phyloP scores from a whole-genome alignment of 2,113 vertebrate genomes.

The Cairina moschata region DNA sequence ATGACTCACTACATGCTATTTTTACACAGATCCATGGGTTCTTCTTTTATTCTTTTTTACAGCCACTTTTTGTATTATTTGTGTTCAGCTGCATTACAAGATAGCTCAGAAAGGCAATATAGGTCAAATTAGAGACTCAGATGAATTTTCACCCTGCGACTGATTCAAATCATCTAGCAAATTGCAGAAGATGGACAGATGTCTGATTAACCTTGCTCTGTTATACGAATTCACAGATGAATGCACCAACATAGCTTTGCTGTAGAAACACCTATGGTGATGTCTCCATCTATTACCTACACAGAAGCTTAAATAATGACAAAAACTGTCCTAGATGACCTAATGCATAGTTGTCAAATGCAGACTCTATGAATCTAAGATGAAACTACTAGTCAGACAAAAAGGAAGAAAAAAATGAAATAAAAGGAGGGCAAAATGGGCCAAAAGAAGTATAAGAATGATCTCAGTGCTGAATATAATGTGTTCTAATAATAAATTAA shows the following conservation, averaged over 20 bases:
- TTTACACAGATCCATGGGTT: background rate
- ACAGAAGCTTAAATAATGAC: background rate
- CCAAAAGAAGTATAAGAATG: background rate
- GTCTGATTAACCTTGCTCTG: background rate
- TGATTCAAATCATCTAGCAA: background rate
- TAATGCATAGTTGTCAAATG: background rate
- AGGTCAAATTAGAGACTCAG: background rate
- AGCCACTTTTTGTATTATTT: background rate
- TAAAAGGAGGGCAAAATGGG: slow-evolving; percentile 15
- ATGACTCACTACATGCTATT: slow-evolving; percentile 24
- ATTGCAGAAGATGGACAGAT: background rate
- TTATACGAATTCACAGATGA: background rate
- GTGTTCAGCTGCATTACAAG: background rate
- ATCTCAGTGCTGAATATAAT: background rate
- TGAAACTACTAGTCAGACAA: background rate
- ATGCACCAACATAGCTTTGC: accelerated
- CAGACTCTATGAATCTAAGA: background rate
- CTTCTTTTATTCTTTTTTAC: background rate
- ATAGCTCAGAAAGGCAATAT: background rate
- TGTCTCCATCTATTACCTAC: background rate
- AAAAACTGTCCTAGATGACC: background rate
- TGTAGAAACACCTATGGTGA: accelerated
- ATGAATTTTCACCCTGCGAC: background rate
- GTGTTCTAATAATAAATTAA: slow-evolving; percentile 52
- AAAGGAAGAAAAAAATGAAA: background rate